Percentiles rank a stretch among this genome's conserved stretches.
phyloP scores from a whole-genome alignment of 2,888 invertebrate genomes.

The Amorpha juglandis region DNA sequence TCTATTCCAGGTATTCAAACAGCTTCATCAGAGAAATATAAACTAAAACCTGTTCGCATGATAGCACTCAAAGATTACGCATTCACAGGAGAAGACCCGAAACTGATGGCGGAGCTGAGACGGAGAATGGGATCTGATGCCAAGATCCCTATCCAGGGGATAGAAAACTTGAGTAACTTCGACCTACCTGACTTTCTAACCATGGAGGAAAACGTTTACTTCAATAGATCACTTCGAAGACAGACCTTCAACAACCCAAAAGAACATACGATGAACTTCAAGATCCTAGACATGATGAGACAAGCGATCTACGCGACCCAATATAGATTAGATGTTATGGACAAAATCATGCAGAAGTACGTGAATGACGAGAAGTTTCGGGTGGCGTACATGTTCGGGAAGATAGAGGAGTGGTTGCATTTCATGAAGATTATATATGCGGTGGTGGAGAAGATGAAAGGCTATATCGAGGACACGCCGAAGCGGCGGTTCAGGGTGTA shows the following conservation, averaged over 20 bases:
- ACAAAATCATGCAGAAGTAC: constrained; percentile 34
- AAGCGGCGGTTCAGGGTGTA: constrained; percentile 28
- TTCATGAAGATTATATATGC: constrained; percentile 37
- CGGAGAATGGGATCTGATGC: constrained; percentile 29
- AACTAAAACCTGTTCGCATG: background rate
- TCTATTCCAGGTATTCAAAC: background rate
- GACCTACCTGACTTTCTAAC: constrained; percentile 7
- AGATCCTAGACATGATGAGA: constrained; percentile 46
- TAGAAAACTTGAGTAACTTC: background rate
- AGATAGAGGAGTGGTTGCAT: constrained; percentile 43
- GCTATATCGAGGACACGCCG: background rate
- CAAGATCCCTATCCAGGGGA: background rate
- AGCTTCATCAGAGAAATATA: background rate
- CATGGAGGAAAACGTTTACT: constrained; percentile 3
- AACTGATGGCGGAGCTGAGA: constrained; percentile 30
- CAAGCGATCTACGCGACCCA: constrained; percentile 50
- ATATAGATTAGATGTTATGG: constrained; percentile 39
- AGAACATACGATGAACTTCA: constrained; percentile 25
- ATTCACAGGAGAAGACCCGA: constrained; percentile 40
- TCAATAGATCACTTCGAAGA: constrained; percentile 10
- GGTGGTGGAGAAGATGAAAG: background rate
- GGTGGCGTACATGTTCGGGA: constrained; percentile 44
- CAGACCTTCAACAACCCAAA: background rate
- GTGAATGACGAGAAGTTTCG: constrained; percentile 37
- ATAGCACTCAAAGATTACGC: constrained; percentile 32